Evolutionary conservation across 1,140 invertebrate genomes (phyloP).

Genomic region (Elysia chlorotica): DNA sequence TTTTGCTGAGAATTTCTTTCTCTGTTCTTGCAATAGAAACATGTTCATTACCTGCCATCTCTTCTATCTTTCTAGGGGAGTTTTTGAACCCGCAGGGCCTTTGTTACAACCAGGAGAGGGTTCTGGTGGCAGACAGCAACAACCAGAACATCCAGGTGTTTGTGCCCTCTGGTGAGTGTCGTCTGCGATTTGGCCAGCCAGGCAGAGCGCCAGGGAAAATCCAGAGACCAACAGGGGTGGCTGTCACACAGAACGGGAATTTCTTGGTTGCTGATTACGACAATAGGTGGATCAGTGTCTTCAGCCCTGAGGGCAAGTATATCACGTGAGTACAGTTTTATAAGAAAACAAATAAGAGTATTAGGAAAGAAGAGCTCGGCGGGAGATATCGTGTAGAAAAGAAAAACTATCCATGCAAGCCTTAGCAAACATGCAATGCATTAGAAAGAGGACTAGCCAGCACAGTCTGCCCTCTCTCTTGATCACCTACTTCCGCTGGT

Average conservation of each 20-base stretch:
- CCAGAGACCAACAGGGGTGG: conserved; percentile 68
- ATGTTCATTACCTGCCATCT: background rate
- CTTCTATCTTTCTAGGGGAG: conserved; percentile 55
- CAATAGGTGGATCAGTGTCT: conserved; percentile 69
- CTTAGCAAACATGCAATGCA: too few relatives aligned
- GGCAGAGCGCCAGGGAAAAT: conserved; percentile 66
- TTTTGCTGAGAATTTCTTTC: background rate
- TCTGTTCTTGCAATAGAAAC: too few relatives aligned
- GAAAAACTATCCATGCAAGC: too few relatives aligned
- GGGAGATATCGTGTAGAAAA: too few relatives aligned
- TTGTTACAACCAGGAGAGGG: conserved; percentile 57
- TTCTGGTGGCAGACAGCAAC: conserved; percentile 68
- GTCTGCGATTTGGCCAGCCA: conserved; percentile 63
- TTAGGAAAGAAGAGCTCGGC: too few relatives aligned
- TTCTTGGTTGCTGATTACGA: conserved; percentile 70
- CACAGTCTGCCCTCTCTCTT: too few relatives aligned
- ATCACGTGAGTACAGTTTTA: conserved; percentile 53
- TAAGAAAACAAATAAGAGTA: too few relatives aligned
- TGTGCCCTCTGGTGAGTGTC: conserved; percentile 52
- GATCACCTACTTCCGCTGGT: too few relatives aligned
- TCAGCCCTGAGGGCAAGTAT: conserved; percentile 67
- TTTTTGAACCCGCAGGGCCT: conserved; percentile 70
- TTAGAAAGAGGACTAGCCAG: too few relatives aligned
- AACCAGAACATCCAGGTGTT: conserved; percentile 67
- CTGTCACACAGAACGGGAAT: conserved; percentile 65